Evolutionary conservation across 2,797 vertebrate genomes (phyloP), one percentile per base, ranked within the genome.

Genomic region (Todus mexicanus): DNA sequence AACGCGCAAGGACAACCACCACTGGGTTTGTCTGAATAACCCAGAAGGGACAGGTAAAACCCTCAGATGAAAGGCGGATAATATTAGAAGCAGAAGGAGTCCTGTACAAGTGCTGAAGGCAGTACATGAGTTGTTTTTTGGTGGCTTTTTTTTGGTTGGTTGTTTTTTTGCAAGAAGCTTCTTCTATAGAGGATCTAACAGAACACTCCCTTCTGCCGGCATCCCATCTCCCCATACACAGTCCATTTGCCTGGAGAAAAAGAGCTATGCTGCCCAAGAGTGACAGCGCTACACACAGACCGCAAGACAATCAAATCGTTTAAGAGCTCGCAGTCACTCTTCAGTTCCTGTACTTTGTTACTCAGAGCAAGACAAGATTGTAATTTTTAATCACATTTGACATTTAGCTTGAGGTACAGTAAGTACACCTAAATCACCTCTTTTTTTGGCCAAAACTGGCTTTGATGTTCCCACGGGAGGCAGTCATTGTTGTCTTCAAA

Each of bases 341-440:
- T 33, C 8, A 65, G 60, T 71, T 43, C 66, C 85, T 87, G 61
- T 12, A 14, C 40, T 86, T 93, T 25, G 70, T 85, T 90, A 83
- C 86, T 96, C 72, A 72, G 51, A 89, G 89, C 61, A 82, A 82
- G 56, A 72, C 70, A 72, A 26, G 87, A 82, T 3, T 63, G 83
- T 42, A 65, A 90, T 23, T 54, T 85, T 95, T 96, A 96, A 97
- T 97, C 94, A 85, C 82, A 82, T 72, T 73, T 97, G 97, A 96
- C 90, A 94, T 95, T 95, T 89, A 95, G 93, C 96, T 96, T 90
- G 64, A 82, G 88, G 78, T 96, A 96, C 93, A 85, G 35, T 89
- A 94, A 93, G 79, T 92, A 93, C 93, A 86, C 78, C 85, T 93
- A 95, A 96, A 97, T 94, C 95, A 96, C 95, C 81, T 91, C 92